Base-by-base conservation (phyloP, 2,113 vertebrate species). In the Rhodinocichla rosea region DNA sequence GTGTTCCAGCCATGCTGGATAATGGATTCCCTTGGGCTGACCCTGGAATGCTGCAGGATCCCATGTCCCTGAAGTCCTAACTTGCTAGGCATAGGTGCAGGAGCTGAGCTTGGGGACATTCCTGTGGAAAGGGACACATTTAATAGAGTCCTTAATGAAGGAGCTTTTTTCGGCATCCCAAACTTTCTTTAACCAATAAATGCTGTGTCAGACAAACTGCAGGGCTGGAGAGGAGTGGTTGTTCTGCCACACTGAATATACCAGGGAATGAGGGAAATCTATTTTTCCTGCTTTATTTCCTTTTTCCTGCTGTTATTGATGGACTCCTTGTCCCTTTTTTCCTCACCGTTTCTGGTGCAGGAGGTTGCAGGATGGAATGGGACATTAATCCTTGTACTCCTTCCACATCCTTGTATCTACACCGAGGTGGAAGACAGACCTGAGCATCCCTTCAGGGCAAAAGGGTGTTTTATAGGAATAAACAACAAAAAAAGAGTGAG, bases 21-120 rank as follows among this genome's bases (percentile, higher is more conserved):
- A 16, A 1, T 3, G 28, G 24, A 62, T 81, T 60, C n/a, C 55
- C 32, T 23, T 13, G n/a, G 11, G 13, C 19, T 49, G 30, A 42
- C 5, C 15, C 30, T 11, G 56, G 62, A 83, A 40, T 57, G 47
- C 24, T 67, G 15, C 1, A 3, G 47, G 42, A 37, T 16, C 23
- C 50, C 1, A 0, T 0, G 3, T 5, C 24, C 20, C 30, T 15
- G 13, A 44, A 73, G 10, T 13, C 63, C 35, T 3, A 4, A 0
- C 21, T 16, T 60, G n/a, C 42, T 2, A 2, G 26, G 8, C 42
- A 18, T 0, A 2, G 22, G 2, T 27, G 44, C 0, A 2, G 64
- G 40, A 92, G 74, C 21, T 3, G 28, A 62, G 9, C 19, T 1
- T 57, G 62, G 47, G 57, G 42, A 37, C 13, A 21, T 33, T 53